Evolutionary conservation across 2,888 invertebrate species (phyloP).

Genomic region (Sphinx pinastri): DNA sequence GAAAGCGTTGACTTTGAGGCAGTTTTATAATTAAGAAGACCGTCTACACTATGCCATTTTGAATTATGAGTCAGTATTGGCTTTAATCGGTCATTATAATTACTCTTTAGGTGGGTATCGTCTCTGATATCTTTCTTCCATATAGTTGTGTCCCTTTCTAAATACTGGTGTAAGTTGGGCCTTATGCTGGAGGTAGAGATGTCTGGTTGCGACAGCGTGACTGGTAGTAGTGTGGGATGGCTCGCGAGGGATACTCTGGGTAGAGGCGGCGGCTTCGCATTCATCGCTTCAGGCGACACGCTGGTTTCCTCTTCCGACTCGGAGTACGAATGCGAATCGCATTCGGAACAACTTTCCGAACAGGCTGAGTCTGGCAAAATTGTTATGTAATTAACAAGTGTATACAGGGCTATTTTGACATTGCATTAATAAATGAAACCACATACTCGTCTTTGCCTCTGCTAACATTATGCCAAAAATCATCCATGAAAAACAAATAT

Average conservation of each 20-base stretch:
- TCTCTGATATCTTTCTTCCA: slow-evolving; percentile 66
- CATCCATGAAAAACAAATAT: too few species aligned
- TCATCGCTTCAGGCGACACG: slow-evolving; percentile 49
- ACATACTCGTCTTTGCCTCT: too few species aligned
- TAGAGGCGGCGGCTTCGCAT: slow-evolving; percentile 64
- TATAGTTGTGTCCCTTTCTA: slow-evolving; percentile 73
- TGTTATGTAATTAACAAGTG: background rate
- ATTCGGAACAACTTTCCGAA: slow-evolving; percentile 88
- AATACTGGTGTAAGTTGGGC: slow-evolving; percentile 73
- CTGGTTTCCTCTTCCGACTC: slow-evolving; percentile 61
- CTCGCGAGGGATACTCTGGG: slow-evolving; percentile 52
- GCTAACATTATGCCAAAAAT: too few species aligned
- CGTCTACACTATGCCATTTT: slow-evolving; percentile 66
- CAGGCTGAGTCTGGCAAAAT: slow-evolving; percentile 86
- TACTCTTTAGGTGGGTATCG: slow-evolving; percentile 45
- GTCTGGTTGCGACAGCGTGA: slow-evolving; percentile 59
- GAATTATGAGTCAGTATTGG: slow-evolving; percentile 53
- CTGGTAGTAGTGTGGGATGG: slow-evolving; percentile 59
- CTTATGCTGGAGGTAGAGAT: slow-evolving; percentile 67
- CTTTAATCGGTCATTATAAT: slow-evolving; percentile 49
- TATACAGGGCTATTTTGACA: too few species aligned
- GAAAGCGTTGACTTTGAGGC: slow-evolving; percentile 42
- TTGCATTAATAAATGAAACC: too few species aligned
- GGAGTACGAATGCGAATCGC: slow-evolving; percentile 69
- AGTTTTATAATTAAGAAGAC: slow-evolving; percentile 44